Conservation (phyloP, 2,888 invertebrate genomes). For the Oligia fasciuncula region DNA sequence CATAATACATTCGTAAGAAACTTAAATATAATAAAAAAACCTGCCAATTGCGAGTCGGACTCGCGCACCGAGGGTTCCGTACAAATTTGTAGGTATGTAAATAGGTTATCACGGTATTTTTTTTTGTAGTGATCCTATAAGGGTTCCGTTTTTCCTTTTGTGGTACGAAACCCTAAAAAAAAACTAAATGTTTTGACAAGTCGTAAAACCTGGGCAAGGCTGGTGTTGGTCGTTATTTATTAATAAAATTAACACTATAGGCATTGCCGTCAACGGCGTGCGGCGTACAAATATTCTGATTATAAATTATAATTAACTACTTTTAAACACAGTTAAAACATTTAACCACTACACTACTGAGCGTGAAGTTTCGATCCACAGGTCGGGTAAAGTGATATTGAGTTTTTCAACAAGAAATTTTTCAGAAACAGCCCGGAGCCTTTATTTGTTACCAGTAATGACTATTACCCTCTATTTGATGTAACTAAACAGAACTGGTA, state of each 20-base stretch:
- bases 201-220: not conserved
- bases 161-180: no score
- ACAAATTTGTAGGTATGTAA: no score
- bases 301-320: not conserved
- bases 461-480: not conserved
- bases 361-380: not conserved
- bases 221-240: not conserved
- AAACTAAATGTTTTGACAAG: not conserved
- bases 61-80: no score
- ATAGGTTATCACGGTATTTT: no score
- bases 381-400: not conserved
- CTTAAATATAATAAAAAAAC: no score
- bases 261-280: no score
- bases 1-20: no score
- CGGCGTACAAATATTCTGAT: not conserved
- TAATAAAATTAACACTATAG: not conserved
- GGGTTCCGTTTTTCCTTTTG: no score
- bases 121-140: no score
- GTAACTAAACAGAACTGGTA: not conserved
- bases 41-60: no score
- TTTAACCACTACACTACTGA: not conserved
- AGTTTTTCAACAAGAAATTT: not conserved
- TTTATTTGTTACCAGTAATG: not conserved
- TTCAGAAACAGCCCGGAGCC: not conserved
- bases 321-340: not conserved